A percentile compares a stretch with the other conserved stretches of the same genome.
phyloP scores from a whole-genome alignment of 2,888 invertebrate species.

The Beris morrisii region DNA sequence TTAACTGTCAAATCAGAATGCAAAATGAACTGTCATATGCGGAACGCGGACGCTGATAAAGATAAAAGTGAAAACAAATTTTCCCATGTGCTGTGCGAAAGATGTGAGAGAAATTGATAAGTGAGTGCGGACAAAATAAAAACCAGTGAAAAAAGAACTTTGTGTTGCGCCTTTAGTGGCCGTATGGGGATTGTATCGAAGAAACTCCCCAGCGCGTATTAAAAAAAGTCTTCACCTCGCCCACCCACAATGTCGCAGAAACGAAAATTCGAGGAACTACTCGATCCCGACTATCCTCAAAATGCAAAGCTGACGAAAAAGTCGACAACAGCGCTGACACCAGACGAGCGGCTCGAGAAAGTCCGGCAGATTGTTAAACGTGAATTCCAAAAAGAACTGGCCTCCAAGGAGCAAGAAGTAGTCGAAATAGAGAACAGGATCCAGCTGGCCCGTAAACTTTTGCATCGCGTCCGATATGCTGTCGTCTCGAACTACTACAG shows the following conservation, averaged over 20 bases:
- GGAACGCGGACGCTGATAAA: too few relatives aligned
- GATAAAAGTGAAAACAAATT: too few relatives aligned
- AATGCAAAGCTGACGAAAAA: constrained; percentile 32
- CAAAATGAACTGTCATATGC: too few relatives aligned
- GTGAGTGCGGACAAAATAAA: too few relatives aligned
- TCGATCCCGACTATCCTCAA: constrained; percentile 64
- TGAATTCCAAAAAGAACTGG: constrained; percentile 73
- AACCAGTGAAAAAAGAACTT: too few relatives aligned
- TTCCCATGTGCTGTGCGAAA: too few relatives aligned
- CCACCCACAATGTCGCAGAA: constrained; percentile 44
- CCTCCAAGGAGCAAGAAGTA: constrained; percentile 70
- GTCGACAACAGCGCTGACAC: background rate
- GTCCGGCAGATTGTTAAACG: constrained; percentile 66
- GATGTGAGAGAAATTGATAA: too few relatives aligned
- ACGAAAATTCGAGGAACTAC: constrained; percentile 59
- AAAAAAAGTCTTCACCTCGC: background rate
- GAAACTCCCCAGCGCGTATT: background rate
- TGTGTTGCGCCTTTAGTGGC: too few relatives aligned
- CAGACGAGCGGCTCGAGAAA: constrained; percentile 58
- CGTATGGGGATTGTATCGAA: background rate
- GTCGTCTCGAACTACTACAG: constrained; percentile 65
- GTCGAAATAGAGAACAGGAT: constrained; percentile 69
- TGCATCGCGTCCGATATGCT: constrained; percentile 64
- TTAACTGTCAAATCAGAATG: too few relatives aligned
- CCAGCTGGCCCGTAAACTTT: constrained; percentile 60